Evolutionary conservation across 2,888 invertebrate genomes (phyloP), one percentile per base, ranked within the genome.

Genomic region (Phengaris arion): DNA sequence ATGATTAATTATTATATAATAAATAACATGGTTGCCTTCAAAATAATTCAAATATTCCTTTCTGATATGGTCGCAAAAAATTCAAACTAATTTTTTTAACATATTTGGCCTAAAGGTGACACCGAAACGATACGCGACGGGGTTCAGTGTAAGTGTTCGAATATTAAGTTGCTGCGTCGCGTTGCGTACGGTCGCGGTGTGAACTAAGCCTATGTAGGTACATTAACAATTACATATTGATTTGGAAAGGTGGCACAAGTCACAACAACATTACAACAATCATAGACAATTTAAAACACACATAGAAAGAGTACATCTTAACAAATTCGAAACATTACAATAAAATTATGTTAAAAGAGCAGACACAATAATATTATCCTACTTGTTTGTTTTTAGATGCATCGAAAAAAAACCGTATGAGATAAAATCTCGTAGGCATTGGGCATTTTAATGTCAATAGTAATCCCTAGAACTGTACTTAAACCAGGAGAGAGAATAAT

Each of bases 351-450:
- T 3, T 35, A 35, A 35, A 57, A 9, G n/a, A 8, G 4, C 57
- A 57, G 57, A 35, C 35, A n/a, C 57, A 57, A 57, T 57, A 55
- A 55, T 13, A n/a, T 55, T 55, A 55, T 55, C 55, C 55, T 55
- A n/a, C 55, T 55, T 57, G 8, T 57, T 57, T 57, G 57, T 57
- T 57, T 15, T 59, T 10, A 59, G 22, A 59, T 59, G 22, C 59
- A 59, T 35, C 35, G n/a, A 2, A 35, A 35, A 35, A 3, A 35
- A 35, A 35, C 1, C 2, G 35, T 35, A 35, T 35, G 35, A 35
- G 35, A 35, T 3, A 48, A 8, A 48, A 48, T 48, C 48, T 48
- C 8, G 48, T 48, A 48, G 6, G 6, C 48, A 8, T 8, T 46
- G 6, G 46, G 2, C 46, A 46, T 46, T 46, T 46, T 46, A 46